Evolutionary conservation across 92 coral and sea anemone genomes (phyloP).

Genomic region (Parazoanthus darwini): DNA sequence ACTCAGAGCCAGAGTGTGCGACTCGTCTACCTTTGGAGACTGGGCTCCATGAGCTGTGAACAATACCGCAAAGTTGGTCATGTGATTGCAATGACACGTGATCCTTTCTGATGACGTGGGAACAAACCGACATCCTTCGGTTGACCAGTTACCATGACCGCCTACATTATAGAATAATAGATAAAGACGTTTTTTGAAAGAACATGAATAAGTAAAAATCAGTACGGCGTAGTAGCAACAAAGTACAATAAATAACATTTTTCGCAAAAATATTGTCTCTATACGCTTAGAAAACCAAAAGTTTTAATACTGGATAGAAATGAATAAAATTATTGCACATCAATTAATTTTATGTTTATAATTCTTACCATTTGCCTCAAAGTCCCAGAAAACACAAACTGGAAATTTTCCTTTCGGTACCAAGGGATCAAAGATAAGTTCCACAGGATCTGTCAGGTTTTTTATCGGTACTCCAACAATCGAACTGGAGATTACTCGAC

Average conservation of each 20-base stretch:
- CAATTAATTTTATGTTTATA: too few species aligned
- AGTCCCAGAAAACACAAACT: constrained; percentile 64
- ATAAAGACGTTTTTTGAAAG: too few species aligned
- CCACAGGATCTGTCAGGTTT: constrained; percentile 50
- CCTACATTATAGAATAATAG: neutral
- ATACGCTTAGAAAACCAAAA: too few species aligned
- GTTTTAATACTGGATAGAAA: too few species aligned
- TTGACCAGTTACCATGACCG: constrained; percentile 51
- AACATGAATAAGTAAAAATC: too few species aligned
- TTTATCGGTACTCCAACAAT: constrained; percentile 44
- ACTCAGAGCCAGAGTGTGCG: constrained; percentile 57
- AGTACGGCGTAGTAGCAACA: too few species aligned
- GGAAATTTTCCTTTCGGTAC: constrained; percentile 15
- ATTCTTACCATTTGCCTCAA: constrained; percentile 47
- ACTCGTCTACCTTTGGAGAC: constrained; percentile 15
- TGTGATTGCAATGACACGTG: constrained; percentile 70
- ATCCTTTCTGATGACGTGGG: constrained; percentile 41
- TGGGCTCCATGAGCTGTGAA: constrained; percentile 56
- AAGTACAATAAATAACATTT: neutral
- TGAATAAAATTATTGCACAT: too few species aligned
- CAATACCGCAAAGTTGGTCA: constrained; percentile 81
- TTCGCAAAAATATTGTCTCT: too few species aligned
- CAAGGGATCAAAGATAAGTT: constrained; percentile 51
- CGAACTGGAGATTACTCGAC: constrained; percentile 57
- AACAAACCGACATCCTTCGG: constrained; percentile 37